phyloP scores from a whole-genome alignment of 2,797 vertebrate genomes.

The Lacerta viridis region DNA sequence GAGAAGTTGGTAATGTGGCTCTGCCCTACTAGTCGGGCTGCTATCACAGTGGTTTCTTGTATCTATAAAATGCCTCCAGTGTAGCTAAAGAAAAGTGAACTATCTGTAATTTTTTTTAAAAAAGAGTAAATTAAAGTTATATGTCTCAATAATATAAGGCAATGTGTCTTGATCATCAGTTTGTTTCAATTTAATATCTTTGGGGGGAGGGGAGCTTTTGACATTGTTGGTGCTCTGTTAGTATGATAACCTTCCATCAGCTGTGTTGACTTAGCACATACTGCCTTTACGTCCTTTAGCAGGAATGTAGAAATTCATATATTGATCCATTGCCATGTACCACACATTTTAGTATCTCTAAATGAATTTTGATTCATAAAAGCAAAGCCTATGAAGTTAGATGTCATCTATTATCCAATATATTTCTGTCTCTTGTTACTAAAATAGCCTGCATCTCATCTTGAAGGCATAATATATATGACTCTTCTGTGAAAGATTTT shows the following conservation, averaged over 20 bases:
- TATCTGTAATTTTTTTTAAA: neutral
- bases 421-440: slow-evolving; percentile 74
- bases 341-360: slow-evolving; percentile 71
- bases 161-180: slow-evolving; percentile 75
- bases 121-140: slow-evolving; percentile 60
- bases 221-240: slow-evolving; percentile 73
- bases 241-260: slow-evolving; percentile 72
- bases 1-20: too few relatives aligned
- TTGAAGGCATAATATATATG: slow-evolving; percentile 72
- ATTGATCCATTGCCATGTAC: slow-evolving; percentile 74
- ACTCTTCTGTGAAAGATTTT: slow-evolving; percentile 78
- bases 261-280: slow-evolving; percentile 71
- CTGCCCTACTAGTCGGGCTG: too few relatives aligned
- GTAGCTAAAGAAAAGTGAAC: neutral
- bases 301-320: slow-evolving; percentile 73
- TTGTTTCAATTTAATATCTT: slow-evolving; percentile 82
- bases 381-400: slow-evolving; percentile 75
- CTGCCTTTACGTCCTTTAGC: slow-evolving; percentile 72
- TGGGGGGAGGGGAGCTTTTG: slow-evolving; percentile 80
- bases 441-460: slow-evolving; percentile 74
- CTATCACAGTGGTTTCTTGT: neutral
- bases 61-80: neutral
- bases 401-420: slow-evolving; percentile 77
- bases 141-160: slow-evolving; percentile 77
- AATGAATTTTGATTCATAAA: slow-evolving; percentile 82